Conservation (phyloP, 2,797 vertebrate species). For the Xiphorhynchus erythropygius region DNA sequence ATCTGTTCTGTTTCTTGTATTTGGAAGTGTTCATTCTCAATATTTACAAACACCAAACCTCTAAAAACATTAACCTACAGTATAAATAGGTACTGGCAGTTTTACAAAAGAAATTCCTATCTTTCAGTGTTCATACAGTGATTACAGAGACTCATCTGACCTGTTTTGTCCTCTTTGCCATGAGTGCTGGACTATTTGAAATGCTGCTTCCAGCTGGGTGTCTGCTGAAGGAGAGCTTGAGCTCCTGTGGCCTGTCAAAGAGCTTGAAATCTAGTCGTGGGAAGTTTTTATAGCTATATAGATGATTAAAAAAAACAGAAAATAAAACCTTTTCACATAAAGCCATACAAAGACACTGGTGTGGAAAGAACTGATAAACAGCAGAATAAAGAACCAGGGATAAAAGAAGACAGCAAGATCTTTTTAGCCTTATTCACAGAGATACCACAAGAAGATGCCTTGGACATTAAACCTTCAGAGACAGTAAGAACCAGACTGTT, state of each 20-base stretch:
- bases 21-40: neutral
- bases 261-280: constrained; percentile 86
- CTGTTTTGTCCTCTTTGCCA: constrained; percentile 98
- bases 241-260: constrained; percentile 89
- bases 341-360: neutral
- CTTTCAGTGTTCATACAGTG: neutral
- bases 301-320: neutral
- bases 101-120: neutral
- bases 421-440: neutral
- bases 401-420: neutral
- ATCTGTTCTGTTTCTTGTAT: neutral
- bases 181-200: constrained; percentile 91
- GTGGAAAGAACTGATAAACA: neutral
- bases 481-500: neutral
- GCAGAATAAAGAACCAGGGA: neutral
- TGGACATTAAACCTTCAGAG: neutral
- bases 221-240: constrained; percentile 84
- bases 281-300: constrained; percentile 89
- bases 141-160: constrained; percentile 68
- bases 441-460: neutral
- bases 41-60: neutral
- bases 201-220: constrained; percentile 82
- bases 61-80: neutral
- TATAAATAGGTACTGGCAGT: neutral
- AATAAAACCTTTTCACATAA: neutral